phyloP scores from a whole-genome alignment of 2,113 vertebrate species.

The Pica pica region DNA sequence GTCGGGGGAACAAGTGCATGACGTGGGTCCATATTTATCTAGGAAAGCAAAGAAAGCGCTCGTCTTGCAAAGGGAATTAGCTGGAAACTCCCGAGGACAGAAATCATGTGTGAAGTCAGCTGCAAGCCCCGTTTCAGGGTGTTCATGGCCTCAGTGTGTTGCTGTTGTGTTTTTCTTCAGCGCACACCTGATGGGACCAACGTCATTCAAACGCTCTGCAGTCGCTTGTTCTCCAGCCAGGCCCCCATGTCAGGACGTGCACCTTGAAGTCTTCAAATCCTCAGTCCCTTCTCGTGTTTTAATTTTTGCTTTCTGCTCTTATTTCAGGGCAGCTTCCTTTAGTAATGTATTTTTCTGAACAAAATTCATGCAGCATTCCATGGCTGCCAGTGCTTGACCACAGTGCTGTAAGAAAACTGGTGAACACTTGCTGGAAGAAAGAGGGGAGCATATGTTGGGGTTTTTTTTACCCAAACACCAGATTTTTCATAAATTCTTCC shows the following conservation, averaged over 20 bases:
- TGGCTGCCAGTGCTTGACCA: background rate
- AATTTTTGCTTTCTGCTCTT: background rate
- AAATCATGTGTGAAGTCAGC: conserved; percentile 41
- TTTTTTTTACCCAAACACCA: background rate
- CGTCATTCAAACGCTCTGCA: background rate
- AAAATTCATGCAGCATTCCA: fast-evolving
- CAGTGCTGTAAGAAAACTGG: background rate
- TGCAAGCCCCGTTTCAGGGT: background rate
- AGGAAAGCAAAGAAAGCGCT: conserved; percentile 41
- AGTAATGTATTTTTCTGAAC: background rate
- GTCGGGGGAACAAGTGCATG: conserved; percentile 51
- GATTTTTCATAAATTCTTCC: background rate
- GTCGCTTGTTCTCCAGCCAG: background rate
- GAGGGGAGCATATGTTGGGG: background rate
- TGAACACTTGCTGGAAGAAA: background rate
- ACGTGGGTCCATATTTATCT: conserved; percentile 17
- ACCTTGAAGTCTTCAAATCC: background rate
- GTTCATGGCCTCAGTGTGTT: background rate
- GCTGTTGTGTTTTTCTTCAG: conserved; percentile 23
- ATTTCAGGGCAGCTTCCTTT: background rate
- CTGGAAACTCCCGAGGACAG: conserved; percentile 27
- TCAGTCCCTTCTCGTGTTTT: background rate
- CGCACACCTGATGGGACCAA: background rate
- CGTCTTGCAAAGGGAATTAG: conserved; percentile 21
- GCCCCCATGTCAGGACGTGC: background rate